Base-by-base conservation (phyloP, 2,113 vertebrate species). In the Zosterops pallidus region DNA sequence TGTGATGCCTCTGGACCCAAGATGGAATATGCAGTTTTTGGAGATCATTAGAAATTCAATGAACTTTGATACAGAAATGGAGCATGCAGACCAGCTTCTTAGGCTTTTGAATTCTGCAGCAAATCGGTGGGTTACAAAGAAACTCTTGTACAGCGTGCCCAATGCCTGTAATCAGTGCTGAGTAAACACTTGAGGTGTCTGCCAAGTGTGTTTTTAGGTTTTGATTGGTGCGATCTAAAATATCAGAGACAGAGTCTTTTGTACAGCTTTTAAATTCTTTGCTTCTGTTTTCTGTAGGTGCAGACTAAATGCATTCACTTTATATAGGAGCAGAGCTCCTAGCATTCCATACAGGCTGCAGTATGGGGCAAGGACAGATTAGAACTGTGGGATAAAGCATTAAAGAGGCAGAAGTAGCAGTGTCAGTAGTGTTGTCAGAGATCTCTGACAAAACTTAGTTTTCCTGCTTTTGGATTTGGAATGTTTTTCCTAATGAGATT, bases 11-110 rank as follows among this genome's bases (percentile, higher is more conserved):
- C 95, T 99, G 95, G 99, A 99, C 93, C 99, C 99, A 97, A 98
- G 99, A 25, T 99, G 99, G 99, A 99, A 99, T 95, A 98, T 99
- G 94, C 99, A 99, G 69, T 98, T 99, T 92, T 97, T 99, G 97
- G 98, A 99, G 84, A 98, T 99, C 81, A 95, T 99, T 83, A 98
- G 98, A 87, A 99, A 98, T 98, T 99, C 99, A 0, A 95, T 98
- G 94, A 98, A 97, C 94, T 99, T 99, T 93, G 99, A 99, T 88
- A 98, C 99, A 49, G 98, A 99, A 85, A 97, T 97, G 19, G 97
- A 98, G 62, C 96, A 97, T 76, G 98, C 98, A 80, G 96, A 97
- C 50, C 98, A 99, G 86, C 98, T 99, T 50, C 97, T 99, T 95
- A 96, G 97, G 28, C 98, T 98, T 35, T 94, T 99, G 88, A 98